phyloP scores from a whole-genome alignment of 2,888 invertebrate species.

The Chloroclystis v-ata region DNA sequence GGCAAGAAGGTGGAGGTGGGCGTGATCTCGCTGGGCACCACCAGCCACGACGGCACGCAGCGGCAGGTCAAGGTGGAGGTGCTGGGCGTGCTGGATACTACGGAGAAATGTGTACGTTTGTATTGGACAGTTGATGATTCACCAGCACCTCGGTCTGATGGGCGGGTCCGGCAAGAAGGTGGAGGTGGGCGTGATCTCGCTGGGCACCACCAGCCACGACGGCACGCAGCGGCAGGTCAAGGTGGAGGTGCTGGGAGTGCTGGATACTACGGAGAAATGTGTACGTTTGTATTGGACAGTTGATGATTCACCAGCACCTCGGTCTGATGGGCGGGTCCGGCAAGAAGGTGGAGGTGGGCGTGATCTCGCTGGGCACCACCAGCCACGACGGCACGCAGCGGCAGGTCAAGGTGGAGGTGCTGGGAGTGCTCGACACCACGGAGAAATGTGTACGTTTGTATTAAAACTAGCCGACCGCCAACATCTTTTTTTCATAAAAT shows the following conservation, averaged over 20 bases:
- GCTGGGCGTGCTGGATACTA: slow-evolving; percentile 87
- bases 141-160: slow-evolving; percentile 84
- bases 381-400: slow-evolving; percentile 85
- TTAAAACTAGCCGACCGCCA: too few species aligned
- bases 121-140: too few species aligned
- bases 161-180: slow-evolving; percentile 85
- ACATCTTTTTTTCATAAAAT: too few species aligned
- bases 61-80: slow-evolving; percentile 93
- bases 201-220: slow-evolving; percentile 90
- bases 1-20: slow-evolving; percentile 87
- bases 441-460: slow-evolving; percentile 81
- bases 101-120: too few species aligned
- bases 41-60: slow-evolving; percentile 86
- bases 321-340: slow-evolving; percentile 84
- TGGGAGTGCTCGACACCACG: slow-evolving; percentile 87
- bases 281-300: too few species aligned
- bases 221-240: slow-evolving; percentile 88
- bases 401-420: slow-evolving; percentile 92
- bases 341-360: slow-evolving; percentile 87
- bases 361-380: slow-evolving; percentile 92
- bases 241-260: slow-evolving; percentile 90
- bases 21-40: slow-evolving; percentile 92
- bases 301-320: slow-evolving; percentile 86
- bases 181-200: slow-evolving; percentile 90
- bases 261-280: slow-evolving; percentile 85